Evolutionary conservation across 2,797 vertebrate genomes (phyloP), one percentile per base, ranked within the genome.

Genomic region (Gambusia yucatana): DNA sequence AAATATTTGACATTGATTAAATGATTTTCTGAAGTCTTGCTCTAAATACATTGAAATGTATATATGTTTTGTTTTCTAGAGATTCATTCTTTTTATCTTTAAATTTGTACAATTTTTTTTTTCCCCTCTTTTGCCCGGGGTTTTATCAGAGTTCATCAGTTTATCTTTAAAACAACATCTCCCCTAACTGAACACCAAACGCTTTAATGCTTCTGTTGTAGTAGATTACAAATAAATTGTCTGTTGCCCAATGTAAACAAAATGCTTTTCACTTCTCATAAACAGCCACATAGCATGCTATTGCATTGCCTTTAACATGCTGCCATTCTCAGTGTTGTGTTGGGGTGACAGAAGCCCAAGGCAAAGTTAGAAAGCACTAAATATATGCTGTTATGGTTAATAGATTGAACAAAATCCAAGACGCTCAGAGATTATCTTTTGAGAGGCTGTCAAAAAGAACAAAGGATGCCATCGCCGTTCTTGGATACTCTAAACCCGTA

Each of bases 351-450:
- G 94, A 90, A 90, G 93, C 95, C 94, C 91, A 92, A 92, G 95
- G 94, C 94, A 82, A 93, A 95, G 92, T 95, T 95, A 91, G 93
- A 91, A 94, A 93, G 90, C 93, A 94, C 92, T 93, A 94, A 94
- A 94, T 95, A 94, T 93, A 95, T 80, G 90, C 92, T 89, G 93
- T 93, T 93, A 93, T 93, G 86, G 90, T 91, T 94, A 93, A 93
- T 92, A 93, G 92, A 95, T 94, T 94, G 92, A 95, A 93, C 88
- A 36, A 85, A 92, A 94, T 95, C 94, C 94, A 94, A 94, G 85
- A 94, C 89, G 89, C 91, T 92, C 78, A 4, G 91, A 94, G 94
- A 94, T 95, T 94, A 95, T 92, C 94, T 89, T 90, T 93, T 94
- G 91, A 95, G 89, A 80, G 72, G 85, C 93, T 94, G 94, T 94